These are phyloP conservation scores for Piscicola geometra DNA, from an alignment of 2,888 invertebrate genomes.

Conservation along the genomic window DNA sequence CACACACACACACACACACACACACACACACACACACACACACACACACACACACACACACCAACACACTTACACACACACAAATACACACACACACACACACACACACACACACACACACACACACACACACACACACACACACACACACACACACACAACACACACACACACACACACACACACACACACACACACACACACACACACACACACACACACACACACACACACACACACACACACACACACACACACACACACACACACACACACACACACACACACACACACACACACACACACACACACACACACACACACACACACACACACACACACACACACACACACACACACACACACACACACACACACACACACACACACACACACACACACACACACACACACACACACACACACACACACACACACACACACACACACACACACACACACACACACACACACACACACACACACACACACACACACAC, in stretches of 20 bases:
- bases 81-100: no score
- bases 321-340: constrained; percentile 18
- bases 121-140: no score
- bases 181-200: neutral
- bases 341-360: constrained; percentile 19
- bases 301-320: constrained; percentile 18
- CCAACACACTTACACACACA: no score
- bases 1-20: no score
- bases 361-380: constrained; percentile 28
- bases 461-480: constrained; percentile 20
- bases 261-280: constrained; percentile 21
- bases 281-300: constrained; percentile 23
- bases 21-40: no score
- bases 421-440: constrained; percentile 6
- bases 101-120: no score
- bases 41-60: no score
- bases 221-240: constrained; percentile 22
- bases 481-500: constrained; percentile 23
- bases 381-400: constrained; percentile 19
- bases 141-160: no score
- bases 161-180: neutral
- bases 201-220: constrained; percentile 23
- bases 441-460: neutral
- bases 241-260: constrained; percentile 23
- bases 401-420: constrained; percentile 17